Conservation (phyloP, 2,113 vertebrate species). For the Seriola aureovittata region DNA sequence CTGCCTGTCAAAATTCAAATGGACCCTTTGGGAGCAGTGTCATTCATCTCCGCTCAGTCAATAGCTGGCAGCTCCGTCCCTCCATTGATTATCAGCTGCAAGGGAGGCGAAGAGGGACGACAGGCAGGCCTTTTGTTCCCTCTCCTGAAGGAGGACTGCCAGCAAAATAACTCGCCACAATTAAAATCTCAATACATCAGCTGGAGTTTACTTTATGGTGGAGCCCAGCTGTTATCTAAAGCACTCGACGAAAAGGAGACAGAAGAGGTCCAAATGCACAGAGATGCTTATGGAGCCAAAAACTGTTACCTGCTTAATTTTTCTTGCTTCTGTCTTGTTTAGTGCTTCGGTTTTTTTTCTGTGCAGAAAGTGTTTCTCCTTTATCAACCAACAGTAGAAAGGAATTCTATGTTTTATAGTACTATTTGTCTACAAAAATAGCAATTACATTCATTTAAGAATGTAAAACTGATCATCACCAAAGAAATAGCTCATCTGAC, state of each 20-base stretch:
- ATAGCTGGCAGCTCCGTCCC: conserved; percentile 78
- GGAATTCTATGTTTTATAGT: no score
- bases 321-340: conserved; percentile 23
- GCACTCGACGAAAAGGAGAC: conserved; percentile 47
- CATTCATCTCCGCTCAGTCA: conserved; percentile 80
- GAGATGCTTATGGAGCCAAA: conserved; percentile 9
- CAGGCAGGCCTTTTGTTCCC: conserved; percentile 77
- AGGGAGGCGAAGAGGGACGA: conserved; percentile 65
- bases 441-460: conserved; percentile 7
- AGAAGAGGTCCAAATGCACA: conserved; percentile 29
- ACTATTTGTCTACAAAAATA: not conserved
- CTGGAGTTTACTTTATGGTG: conserved; percentile 71
- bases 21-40: conserved; percentile 76
- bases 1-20: conserved; percentile 80
- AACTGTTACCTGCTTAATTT: conserved; percentile 25
- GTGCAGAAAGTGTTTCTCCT: not conserved
- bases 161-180: conserved; percentile 73
- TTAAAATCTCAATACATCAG: conserved; percentile 82
- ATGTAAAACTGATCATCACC: conserved; percentile 3
- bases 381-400: not conserved
- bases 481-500: conserved; percentile 20
- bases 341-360: not conserved
- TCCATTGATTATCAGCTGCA: conserved; percentile 82
- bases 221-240: conserved; percentile 57
- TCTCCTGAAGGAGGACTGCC: conserved; percentile 64